Conservation (phyloP, 2,797 vertebrate species). For the Lepilemur ruficaudatus region DNA sequence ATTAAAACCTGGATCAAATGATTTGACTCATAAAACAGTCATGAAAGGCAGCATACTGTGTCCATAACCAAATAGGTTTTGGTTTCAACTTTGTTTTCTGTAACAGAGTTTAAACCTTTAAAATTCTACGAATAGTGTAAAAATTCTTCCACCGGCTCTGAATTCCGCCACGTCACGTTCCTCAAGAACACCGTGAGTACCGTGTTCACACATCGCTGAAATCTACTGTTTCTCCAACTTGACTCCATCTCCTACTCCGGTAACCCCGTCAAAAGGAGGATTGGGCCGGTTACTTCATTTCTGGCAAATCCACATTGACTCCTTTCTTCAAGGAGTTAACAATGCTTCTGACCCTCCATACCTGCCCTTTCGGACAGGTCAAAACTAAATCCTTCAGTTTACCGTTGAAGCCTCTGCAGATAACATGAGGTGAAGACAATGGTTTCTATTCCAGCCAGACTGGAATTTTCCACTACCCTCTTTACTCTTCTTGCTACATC, state of each 20-base stretch:
- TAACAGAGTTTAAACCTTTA: slow-evolving; percentile 64
- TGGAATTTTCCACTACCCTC: background rate
- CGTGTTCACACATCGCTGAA: background rate
- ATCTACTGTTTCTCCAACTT: background rate
- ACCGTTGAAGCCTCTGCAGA: background rate
- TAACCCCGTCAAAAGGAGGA: background rate
- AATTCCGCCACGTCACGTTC: background rate
- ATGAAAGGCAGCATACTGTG: background rate
- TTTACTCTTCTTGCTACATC: background rate
- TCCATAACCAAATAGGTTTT: background rate
- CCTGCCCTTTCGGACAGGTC: background rate
- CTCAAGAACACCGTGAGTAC: no score
- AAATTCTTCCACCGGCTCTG: background rate
- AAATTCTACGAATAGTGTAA: slow-evolving; percentile 14
- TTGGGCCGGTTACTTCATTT: background rate
- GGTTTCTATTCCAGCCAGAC: background rate
- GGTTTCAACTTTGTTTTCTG: background rate
- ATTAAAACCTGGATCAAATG: slow-evolving; percentile 53
- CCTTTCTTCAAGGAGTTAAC: background rate
- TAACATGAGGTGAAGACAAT: background rate
- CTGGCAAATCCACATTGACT: background rate
- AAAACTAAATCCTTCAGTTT: background rate
- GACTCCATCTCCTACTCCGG: background rate
- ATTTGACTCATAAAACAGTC: slow-evolving; percentile 22
- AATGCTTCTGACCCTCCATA: background rate